Conservation (phyloP, 2,113 vertebrate genomes). For the Eurypyga helias region DNA sequence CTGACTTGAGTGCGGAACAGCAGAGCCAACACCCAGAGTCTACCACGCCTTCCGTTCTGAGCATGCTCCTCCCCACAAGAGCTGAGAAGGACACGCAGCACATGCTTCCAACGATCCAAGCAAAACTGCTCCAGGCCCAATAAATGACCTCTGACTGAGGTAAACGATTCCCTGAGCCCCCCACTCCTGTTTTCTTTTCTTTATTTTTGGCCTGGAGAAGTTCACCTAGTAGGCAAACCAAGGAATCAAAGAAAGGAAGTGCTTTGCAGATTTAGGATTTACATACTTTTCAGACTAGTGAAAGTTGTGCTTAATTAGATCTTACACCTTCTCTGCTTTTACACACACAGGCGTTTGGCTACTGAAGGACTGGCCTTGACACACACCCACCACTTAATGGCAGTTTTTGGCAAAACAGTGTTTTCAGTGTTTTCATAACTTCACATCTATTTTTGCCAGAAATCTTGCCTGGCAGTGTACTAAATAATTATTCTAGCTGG, state of each 20-base stretch:
- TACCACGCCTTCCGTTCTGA: neutral
- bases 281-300: neutral
- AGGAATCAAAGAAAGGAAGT: neutral
- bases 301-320: neutral
- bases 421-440: conserved; percentile 25
- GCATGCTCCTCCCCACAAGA: neutral
- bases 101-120: neutral
- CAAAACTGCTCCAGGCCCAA: neutral
- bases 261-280: neutral
- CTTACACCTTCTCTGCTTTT: neutral
- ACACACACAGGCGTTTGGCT: neutral
- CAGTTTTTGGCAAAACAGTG: neutral
- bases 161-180: neutral
- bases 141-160: neutral
- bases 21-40: neutral
- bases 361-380: neutral
- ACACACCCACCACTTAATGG: neutral
- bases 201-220: neutral
- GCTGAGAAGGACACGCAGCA: neutral
- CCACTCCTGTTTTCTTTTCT: neutral
- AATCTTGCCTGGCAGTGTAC: neutral
- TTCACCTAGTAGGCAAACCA: neutral
- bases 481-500: neutral
- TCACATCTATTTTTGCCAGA: neutral
- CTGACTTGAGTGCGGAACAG: neutral